phyloP scores from a whole-genome alignment of 2,797 vertebrate genomes.

The Anguilla pacifica region DNA sequence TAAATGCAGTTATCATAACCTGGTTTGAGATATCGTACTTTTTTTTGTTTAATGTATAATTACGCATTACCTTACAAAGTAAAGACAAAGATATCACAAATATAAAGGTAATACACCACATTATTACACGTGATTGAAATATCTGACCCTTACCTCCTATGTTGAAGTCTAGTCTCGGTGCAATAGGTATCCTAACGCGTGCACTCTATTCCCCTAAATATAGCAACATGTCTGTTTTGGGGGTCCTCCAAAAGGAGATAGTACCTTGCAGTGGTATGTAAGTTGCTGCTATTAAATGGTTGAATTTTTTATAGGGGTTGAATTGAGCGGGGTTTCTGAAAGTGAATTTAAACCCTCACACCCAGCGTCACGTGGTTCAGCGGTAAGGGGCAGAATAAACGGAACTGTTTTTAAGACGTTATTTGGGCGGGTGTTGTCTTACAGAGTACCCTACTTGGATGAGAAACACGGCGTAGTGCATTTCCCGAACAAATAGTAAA shows the following conservation, averaged over 20 bases:
- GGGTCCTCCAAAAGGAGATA: constrained; percentile 44
- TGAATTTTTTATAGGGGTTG: constrained; percentile 68
- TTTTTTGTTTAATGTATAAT: background rate
- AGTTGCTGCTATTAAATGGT: constrained; percentile 66
- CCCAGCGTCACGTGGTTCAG: constrained; percentile 82
- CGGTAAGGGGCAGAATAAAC: constrained; percentile 77
- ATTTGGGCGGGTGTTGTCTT: constrained; percentile 40
- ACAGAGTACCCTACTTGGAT: constrained; percentile 27
- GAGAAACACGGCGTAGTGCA: background rate
- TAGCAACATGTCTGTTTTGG: constrained; percentile 41
- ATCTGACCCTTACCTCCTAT: constrained; percentile 62
- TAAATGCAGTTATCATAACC: background rate
- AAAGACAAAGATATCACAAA: background rate
- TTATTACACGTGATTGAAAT: constrained; percentile 43
- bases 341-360: constrained; percentile 82
- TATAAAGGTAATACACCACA: constrained; percentile 5
- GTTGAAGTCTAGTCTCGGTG: constrained; percentile 27
- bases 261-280: constrained; percentile 56
- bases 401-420: constrained; percentile 60
- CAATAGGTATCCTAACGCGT: constrained; percentile 50
- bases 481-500: background rate
- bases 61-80: background rate
- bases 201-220: constrained; percentile 34
- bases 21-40: background rate
- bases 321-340: constrained; percentile 72